Evolutionary conservation across 2,888 invertebrate genomes (phyloP), one percentile per base, ranked within the genome.

Genomic region (Chromoteleia sp.): DNA sequence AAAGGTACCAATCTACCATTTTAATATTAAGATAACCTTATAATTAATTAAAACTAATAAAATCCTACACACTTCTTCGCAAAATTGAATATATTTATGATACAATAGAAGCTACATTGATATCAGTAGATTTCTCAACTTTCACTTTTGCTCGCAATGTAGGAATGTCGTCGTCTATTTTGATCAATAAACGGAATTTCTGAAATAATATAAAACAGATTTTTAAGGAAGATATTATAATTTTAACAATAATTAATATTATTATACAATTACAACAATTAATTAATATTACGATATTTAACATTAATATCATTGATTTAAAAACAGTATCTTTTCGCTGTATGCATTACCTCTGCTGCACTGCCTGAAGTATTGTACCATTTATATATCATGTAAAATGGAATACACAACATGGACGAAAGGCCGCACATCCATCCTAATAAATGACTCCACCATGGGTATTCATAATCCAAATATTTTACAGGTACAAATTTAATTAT

Each of bases 391-490:
- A 98, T 98, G 91, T 99, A 99, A 2, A 96, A 96, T 5, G 99
- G 99, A 92, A 99, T 99, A 91, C 98, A 98, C 59, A 98, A 93
- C 97, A 99, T 98, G 10, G 99, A 99, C 0, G 98, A 98, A 2
- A 99, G 92, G 0, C 98, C 99, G 39, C 99, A 97, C 89, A 98
- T 94, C 97, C 98, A 98, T 10, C 99, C 99, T 86, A 99, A 95
- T 1, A 96, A 94, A 91, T 99, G 98, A 12, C 98, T 97, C 98
- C 99, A 98, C 94, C 96, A 95, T 0, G 99, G 99, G 92, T 98
- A 99, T 88, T 97, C 97, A 90, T 99, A 99, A 90, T 96, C 96
- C 93, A 98, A 93, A 92, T 99, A 99, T 90, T 97, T 98, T 45
- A 99, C 95, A 15, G 98, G 98, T 65, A 96, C 96, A 96, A 98